phyloP scores from a whole-genome alignment of 1,140 invertebrate genomes.

The Bombus waltoni region DNA sequence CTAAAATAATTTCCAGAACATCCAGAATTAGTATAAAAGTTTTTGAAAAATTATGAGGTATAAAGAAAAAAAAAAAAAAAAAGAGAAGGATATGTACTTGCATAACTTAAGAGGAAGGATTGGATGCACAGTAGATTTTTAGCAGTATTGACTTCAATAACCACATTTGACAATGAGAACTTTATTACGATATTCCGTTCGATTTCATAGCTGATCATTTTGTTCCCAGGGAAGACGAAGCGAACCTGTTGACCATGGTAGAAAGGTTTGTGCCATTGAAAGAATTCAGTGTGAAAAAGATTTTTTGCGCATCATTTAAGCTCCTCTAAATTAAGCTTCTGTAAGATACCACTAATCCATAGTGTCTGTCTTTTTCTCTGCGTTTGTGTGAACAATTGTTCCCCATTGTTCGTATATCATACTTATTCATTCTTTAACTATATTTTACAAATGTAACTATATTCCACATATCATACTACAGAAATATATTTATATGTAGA shows the following conservation, averaged over 20 bases:
- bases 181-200: neutral
- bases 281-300: slow-evolving; percentile 52
- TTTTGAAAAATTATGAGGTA: neutral
- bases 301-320: neutral
- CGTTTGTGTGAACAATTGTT: neutral
- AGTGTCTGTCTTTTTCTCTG: neutral
- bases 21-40: neutral
- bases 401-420: neutral
- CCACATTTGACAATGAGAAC: neutral
- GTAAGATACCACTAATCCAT: neutral
- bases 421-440: neutral
- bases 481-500: no score
- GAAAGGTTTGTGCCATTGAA: slow-evolving; percentile 75
- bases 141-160: neutral
- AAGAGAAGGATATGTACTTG: neutral
- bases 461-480: no score
- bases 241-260: slow-evolving; percentile 69
- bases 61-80: no score
- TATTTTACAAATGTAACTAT: neutral
- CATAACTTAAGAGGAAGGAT: neutral
- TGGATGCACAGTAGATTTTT: neutral
- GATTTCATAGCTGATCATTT: slow-evolving; percentile 11
- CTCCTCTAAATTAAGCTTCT: neutral
- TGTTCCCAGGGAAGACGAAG: slow-evolving; percentile 70
- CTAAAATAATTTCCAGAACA: neutral